Base-by-base conservation (phyloP, 2,888 invertebrate genomes). In the Sicus ferrugineus region DNA sequence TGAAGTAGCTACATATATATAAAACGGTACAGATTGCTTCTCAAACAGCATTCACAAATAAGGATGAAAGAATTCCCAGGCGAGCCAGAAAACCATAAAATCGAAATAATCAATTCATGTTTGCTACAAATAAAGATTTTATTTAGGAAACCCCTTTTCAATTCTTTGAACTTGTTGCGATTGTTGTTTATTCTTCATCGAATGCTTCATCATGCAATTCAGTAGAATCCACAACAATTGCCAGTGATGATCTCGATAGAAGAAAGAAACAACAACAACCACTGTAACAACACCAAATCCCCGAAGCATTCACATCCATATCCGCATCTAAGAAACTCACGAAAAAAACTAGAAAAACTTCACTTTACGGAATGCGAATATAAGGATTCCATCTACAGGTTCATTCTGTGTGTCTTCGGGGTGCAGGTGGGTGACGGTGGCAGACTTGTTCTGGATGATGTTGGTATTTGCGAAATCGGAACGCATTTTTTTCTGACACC, bases 61-160 rank as follows among this genome's bases (percentile, higher is more conserved):
- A n/a, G n/a, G n/a, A n/a, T n/a, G n/a, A n/a, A n/a, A n/a, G n/a
- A n/a, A n/a, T n/a, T n/a, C n/a, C n/a, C 23, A 26, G 21, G 21
- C 28, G 16, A 19, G 11, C 56, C 26, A 56, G 21, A 23, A 34
- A 23, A 61, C 3, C 59, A 19, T 19, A 19, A 59, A 19, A 19
- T 21, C n/a, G n/a, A 38, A 42, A 52, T 14, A 21, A 48, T 26
- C 28, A 64, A 14, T n/a, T 28, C 16, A 23, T n/a, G 48, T 34
- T 16, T 21, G 50, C 19, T 62, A 11, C 52, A 28, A 19, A 34
- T 34, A 38, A 34, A 28, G 48, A 63, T 63, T 63, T 63, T 63
- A 63, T 48, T 63, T 63, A 48, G 31, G 16, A 52, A 52, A 65
- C 54, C 38, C 48, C 50, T 50, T 64, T 64, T 64, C 64, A 64